Evolutionary conservation across 92 coral and sea anemone species (phyloP).

Genomic region (Umimayanthus chanpuru): DNA sequence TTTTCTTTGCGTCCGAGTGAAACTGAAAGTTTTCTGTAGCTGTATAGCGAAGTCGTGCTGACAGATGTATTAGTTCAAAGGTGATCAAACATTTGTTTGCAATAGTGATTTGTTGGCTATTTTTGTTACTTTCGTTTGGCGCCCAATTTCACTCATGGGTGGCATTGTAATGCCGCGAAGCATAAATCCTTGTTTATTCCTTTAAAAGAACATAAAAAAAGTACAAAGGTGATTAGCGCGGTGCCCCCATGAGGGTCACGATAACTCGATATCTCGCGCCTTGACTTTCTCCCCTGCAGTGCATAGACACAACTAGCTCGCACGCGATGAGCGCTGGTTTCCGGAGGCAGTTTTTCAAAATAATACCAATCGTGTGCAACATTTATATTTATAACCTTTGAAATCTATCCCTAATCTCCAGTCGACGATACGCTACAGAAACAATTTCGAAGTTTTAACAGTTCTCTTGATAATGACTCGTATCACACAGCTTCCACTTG

Average conservation of each 20-base stretch:
- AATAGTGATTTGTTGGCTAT: no score
- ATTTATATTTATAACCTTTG: conserved; percentile 7
- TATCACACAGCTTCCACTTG: background rate
- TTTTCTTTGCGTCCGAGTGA: no score
- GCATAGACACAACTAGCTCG: conserved; percentile 38
- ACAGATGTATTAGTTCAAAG: no score
- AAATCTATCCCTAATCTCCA: conserved; percentile 10
- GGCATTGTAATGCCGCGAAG: background rate
- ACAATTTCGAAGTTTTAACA: background rate
- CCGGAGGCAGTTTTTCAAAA: conserved; percentile 41
- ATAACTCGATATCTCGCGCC: conserved; percentile 6
- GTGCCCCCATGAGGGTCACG: background rate
- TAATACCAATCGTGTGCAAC: conserved; percentile 13
- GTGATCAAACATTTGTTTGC: no score
- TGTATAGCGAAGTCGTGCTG: no score
- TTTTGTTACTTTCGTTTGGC: background rate
- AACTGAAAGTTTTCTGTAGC: no score
- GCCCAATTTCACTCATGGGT: conserved; percentile 34
- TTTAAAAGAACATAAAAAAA: conserved; percentile 1
- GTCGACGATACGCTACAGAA: background rate
- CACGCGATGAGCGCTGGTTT: conserved; percentile 50
- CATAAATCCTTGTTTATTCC: background rate
- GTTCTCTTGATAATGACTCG: background rate
- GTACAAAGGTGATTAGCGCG: background rate
- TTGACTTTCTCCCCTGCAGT: conserved; percentile 32